Percentiles rank a stretch among this genome's conserved stretches.
Evolutionary conservation across 2,797 vertebrate genomes (phyloP).

Genomic region (Morelia viridis): DNA sequence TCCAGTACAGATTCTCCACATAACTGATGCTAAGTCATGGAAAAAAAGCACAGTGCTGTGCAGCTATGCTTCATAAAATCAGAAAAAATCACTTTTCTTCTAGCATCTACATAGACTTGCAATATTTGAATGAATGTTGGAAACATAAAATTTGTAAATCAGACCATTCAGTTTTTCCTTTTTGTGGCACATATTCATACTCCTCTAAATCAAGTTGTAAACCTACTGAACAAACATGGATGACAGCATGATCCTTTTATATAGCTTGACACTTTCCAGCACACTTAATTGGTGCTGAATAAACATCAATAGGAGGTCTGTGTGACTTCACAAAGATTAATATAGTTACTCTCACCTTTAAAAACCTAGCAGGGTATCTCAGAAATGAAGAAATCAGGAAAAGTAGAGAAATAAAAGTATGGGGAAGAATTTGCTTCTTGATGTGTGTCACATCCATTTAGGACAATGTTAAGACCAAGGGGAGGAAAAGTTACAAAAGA

Average conservation of each 20-base stretch:
- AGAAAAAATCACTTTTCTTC: not conserved
- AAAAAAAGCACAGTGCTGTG: not conserved
- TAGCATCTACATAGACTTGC: not conserved
- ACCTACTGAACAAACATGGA: not conserved
- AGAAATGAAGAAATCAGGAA: constrained; percentile 1
- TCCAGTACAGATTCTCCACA: not conserved
- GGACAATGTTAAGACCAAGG: constrained; percentile 6
- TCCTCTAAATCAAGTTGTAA: constrained; percentile 21
- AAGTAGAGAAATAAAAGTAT: not conserved
- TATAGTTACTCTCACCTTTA: constrained; percentile 24
- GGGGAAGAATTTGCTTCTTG: constrained; percentile 9
- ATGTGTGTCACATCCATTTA: not conserved
- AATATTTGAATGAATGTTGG: not conserved
- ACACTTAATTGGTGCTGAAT: not conserved
- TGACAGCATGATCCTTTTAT: not conserved
- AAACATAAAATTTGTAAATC: not conserved
- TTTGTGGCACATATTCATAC: not conserved
- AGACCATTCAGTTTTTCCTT: not conserved
- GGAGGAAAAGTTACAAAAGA: constrained; percentile 29
- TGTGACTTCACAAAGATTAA: constrained; percentile 15
- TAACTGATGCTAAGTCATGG: not conserved
- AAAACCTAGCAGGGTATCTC: not conserved
- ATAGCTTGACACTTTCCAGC: not conserved
- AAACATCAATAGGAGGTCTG: not conserved
- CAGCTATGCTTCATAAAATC: not conserved